Base-by-base conservation (phyloP, 2,888 invertebrate species). In the Polymixis lichenea region DNA sequence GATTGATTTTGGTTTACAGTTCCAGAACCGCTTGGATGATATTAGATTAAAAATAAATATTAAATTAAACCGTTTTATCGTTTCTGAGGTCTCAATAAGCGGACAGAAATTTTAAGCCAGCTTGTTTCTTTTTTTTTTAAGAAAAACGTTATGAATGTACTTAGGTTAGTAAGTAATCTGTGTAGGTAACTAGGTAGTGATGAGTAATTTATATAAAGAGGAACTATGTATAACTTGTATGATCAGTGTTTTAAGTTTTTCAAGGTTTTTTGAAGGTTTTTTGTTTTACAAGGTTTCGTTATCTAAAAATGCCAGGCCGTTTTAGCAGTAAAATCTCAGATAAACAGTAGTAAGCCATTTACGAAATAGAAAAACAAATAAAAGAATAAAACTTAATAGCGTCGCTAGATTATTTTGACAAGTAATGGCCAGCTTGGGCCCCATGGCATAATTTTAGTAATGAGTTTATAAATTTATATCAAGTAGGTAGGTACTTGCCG, bases 381-480 rank as follows among this genome's bases (percentile, higher is more conserved):
- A 56, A 70, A 55, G 7, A 55, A 78, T 53, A 28, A 49, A 58
- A 25, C 43, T 43, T 51, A 49, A 56, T 51, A 62, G 22, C 55
- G 2, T 78, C n/a, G 28, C 38, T 17, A 43, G 3, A 32, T 43
- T 56, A 70, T 56, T 77, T 62, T 56, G 13, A 32, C 13, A 56
- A 19, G 1, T 9, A 64, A 13, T 64, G 71, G 49, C 62, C 62
- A 51, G 43, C 15, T 43, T 25, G n/a, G n/a, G n/a, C n/a, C n/a
- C n/a, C n/a, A n/a, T n/a, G 25, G 7, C 22, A 25, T 51, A 4
- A 43, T 17, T 58, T 71, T 56, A 71, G 51, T 43, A 25, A 64
- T 56, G 25, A 79, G 56, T 28, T 51, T 56, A 43, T 17, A 28
- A 51, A 51, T 60, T 2, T 46, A 25, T 46, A 8, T 17, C 19